These are phyloP conservation scores for Megaleporinus macrocephalus DNA, from an alignment of 2,113 vertebrate species.

Conservation along the genomic window DNA sequence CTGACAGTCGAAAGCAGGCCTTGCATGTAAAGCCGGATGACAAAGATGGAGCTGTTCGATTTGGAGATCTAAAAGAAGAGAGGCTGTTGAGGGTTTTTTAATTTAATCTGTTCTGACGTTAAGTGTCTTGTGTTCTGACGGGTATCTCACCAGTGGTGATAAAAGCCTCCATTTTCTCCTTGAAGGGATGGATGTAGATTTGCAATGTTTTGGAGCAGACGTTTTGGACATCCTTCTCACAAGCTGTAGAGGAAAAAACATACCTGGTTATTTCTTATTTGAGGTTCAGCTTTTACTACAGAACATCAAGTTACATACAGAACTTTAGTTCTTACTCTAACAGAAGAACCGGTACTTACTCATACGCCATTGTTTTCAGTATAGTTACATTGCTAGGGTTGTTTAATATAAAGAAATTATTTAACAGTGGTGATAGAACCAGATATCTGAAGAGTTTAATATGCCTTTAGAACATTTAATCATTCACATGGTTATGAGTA, in stretches of 20 bases:
- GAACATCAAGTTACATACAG: too few relatives aligned
- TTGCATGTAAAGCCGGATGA: constrained; percentile 21
- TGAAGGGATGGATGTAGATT: constrained; percentile 91
- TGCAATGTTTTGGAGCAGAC: constrained; percentile 87
- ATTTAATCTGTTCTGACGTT: not conserved
- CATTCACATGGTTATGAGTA: too few relatives aligned
- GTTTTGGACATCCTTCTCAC: constrained; percentile 84
- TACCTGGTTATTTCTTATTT: constrained; percentile 7
- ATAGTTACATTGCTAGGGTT: too few relatives aligned
- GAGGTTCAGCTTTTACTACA: not conserved
- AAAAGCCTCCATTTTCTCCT: constrained; percentile 89
- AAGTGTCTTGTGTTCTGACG: not conserved
- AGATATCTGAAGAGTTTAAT: too few relatives aligned
- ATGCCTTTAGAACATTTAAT: too few relatives aligned
- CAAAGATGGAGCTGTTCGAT: not conserved
- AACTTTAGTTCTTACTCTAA: too few relatives aligned
- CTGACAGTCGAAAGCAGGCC: not conserved
- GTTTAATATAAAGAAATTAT: too few relatives aligned
- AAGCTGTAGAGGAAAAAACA: constrained; percentile 74
- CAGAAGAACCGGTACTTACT: too few relatives aligned
- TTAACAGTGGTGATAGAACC: too few relatives aligned
- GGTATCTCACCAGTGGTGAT: constrained; percentile 82
- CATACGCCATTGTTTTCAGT: too few relatives aligned
- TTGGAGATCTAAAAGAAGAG: constrained; percentile 8
- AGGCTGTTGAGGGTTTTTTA: not conserved